Conservation (phyloP, 2,888 invertebrate species). For the Serripes groenlandicus region DNA sequence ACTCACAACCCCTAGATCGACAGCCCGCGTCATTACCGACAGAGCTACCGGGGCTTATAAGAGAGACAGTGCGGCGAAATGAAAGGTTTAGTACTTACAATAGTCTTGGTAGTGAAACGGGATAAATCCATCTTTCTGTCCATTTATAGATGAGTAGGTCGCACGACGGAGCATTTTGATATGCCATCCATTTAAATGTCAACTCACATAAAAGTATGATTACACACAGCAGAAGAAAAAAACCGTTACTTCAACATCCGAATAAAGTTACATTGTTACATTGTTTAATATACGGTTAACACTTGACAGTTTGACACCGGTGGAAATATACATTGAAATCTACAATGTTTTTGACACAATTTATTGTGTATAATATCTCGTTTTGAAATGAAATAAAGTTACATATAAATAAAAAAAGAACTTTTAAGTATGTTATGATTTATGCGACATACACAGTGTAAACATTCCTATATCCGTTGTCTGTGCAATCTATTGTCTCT, state of each 20-base stretch:
- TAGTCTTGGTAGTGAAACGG: background rate
- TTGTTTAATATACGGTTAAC: background rate
- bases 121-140: conserved; percentile 7
- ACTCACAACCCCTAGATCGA: too few species aligned
- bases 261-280: background rate
- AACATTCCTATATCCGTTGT: too few species aligned
- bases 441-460: too few species aligned
- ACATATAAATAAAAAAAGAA: too few species aligned
- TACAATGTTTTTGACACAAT: background rate
- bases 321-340: background rate
- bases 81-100: too few species aligned
- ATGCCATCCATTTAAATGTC: conserved; percentile 11
- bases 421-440: too few species aligned
- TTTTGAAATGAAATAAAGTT: too few species aligned
- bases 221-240: background rate
- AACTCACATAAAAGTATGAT: background rate
- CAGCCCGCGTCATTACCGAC: too few species aligned
- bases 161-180: conserved; percentile 17
- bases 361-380: background rate
- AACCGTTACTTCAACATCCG: background rate
- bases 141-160: conserved; percentile 13
- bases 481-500: too few species aligned
- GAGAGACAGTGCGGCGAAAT: too few species aligned
- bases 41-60: too few species aligned
- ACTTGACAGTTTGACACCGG: background rate